Base-by-base conservation (phyloP, 2,113 vertebrate species). In the Pedetes capensis region DNA sequence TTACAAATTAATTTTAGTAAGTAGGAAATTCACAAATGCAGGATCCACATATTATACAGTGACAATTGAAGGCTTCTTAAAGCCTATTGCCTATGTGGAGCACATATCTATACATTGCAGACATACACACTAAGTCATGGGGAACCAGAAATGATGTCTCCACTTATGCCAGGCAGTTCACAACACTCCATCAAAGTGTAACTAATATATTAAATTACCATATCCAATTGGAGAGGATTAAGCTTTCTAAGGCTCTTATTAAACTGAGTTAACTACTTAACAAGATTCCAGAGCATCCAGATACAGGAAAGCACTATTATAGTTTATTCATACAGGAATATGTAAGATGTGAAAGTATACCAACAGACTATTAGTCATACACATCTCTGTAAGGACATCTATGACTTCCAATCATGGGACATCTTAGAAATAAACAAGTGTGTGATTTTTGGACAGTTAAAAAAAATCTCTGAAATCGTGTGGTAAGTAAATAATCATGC, bases 261-360 rank as follows among this genome's bases (percentile, higher is more conserved):
- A 47, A 87, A 59, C 25, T 34, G 47, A 94, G 63, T 89, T 87
- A 93, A 82, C n/a, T 42, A 92, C 64, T 93, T 95, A 89, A n/a
- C 34, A 84, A 61, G 69, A 91, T 63, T 49, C 79, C 57, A 69
- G 17, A 13, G 6, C 34, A 61, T 69, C 29, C n/a, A 69, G 63
- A 42, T 57, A 78, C 18, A 63, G 10, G 13, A 96, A 90, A 68
- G 87, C 55, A 57, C 29, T 74, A 27, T 63, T n/a, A 68, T n/a
- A 86, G 78, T 78, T 23, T 51, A 42, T 88, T 88, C 6, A 22
- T 78, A 59, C 5, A 53, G 87, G 27, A 95, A 64, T 22, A 74
- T 49, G 9, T 71, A 79, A 80, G 4, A 57, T 42, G 17, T 44
- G 4, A 85, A 93, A 84, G 0, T 42, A 47, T 27, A 25, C 53